Evolutionary conservation across 2,113 vertebrate genomes (phyloP), one percentile per base, ranked within the genome.

Genomic region (Odontesthes bonariensis): DNA sequence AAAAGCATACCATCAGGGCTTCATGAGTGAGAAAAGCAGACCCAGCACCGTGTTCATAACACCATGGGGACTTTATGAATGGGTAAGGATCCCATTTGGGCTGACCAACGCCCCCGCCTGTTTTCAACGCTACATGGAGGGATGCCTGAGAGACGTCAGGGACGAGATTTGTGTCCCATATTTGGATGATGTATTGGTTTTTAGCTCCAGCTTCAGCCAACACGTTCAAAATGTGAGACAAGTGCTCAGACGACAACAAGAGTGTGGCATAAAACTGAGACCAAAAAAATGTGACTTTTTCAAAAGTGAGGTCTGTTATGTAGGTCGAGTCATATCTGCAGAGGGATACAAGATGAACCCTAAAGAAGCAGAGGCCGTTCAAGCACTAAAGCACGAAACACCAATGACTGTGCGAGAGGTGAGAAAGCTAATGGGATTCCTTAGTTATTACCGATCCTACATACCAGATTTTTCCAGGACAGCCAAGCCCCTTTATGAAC

Each of bases 291-390:
- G 20, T 55, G 55, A 57, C 55, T 35, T 58, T 35, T 56, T 56
- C 27, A 32, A 56, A 1, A 5, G 16, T 8, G 51, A 53, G 51
- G 27, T 32, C 54, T 56, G 54, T 35, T 58, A 58, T n/a, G 3
- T 58, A 1, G 55, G 55, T 17, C 0, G 19, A 2, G 8, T 58
- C 2, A 35, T 35, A 6, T 58, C 55, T 35, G 32, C 55, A n/a
- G 55, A 35, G 17, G 54, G 54, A 19, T 32, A 35, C 31, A 58
- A 58, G 9, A 58, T 58, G 17, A 58, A 58, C 32, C 55, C 55
- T 1, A 58, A 58, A 6, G 55, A 58, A 11, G 55, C 19, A 6
- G 32, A n/a, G 10, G 16, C 55, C 9, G 32, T 58, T 1, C 17
- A 58, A 35, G 32, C 55, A 8, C 31, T 58, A 4, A 58, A 12